phyloP scores from a whole-genome alignment of 2,113 vertebrate genomes.

The Pituophis catenifer region DNA sequence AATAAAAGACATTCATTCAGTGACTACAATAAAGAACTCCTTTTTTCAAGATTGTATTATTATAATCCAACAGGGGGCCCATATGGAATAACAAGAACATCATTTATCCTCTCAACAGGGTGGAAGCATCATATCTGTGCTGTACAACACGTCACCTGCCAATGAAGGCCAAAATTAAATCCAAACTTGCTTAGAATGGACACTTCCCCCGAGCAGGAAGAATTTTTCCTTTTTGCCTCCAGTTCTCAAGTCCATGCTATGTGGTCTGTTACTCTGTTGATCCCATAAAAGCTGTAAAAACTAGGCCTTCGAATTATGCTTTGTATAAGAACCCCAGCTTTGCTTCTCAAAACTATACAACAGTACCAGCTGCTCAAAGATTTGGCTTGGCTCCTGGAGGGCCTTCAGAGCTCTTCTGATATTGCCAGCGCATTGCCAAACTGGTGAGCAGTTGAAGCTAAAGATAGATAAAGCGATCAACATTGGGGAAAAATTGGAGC shows the following conservation, averaged over 20 bases:
- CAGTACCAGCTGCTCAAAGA: neutral
- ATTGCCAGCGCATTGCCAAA: neutral
- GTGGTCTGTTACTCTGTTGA: neutral
- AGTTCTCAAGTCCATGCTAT: neutral
- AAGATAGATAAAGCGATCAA: neutral
- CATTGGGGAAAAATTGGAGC: neutral
- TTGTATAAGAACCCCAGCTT: neutral
- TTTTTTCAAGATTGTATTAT: neutral
- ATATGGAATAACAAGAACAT: neutral
- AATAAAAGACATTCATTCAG: accelerated
- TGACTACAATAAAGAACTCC: accelerated
- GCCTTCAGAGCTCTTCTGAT: neutral
- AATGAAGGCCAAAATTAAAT: neutral
- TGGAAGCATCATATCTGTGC: neutral
- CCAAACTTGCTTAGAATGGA: neutral
- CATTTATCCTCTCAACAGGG: neutral
- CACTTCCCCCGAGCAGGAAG: neutral
- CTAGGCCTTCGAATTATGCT: neutral
- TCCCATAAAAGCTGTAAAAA: neutral
- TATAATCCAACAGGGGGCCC: neutral
- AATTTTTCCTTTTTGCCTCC: neutral
- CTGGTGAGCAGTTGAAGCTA: neutral
- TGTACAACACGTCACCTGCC: neutral
- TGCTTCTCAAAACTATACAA: neutral
- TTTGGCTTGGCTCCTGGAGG: neutral